A percentile compares a stretch with the other conserved stretches of the same genome.
Conservation (phyloP, 2,888 invertebrate species). For the Noctua fimbriata region DNA sequence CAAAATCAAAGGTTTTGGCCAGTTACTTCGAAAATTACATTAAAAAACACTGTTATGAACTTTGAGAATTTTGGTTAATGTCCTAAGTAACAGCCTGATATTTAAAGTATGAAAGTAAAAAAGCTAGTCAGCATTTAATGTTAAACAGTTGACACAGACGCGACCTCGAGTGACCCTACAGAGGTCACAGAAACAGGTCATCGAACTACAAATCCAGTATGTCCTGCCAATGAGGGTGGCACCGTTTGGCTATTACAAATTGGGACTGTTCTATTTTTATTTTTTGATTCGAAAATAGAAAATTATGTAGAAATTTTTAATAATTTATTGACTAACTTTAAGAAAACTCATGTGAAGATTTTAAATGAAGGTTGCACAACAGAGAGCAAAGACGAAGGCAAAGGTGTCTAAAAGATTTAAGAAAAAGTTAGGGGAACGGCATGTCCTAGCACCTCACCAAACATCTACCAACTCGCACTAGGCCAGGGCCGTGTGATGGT, state of each 20-base stretch:
- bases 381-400: not conserved
- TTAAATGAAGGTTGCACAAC: not conserved
- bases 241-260: not conserved
- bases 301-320: not conserved
- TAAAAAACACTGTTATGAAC: not conserved
- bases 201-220: constrained; percentile 61
- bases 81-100: not conserved
- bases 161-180: constrained; percentile 52
- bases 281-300: not conserved
- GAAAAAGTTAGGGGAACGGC: not conserved
- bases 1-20: not conserved
- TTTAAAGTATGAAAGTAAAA: not conserved
- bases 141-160: constrained; percentile 25
- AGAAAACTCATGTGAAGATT: not conserved
- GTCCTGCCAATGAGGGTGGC: constrained; percentile 59
- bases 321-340: not conserved
- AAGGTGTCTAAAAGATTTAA: not conserved
- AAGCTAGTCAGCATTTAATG: not conserved
- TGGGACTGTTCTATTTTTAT: constrained; percentile 22
- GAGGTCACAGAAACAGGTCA: constrained; percentile 60
- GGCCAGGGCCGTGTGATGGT: not conserved
- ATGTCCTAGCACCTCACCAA: too few species aligned
- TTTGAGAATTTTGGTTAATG: not conserved
- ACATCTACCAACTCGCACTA: not conserved
- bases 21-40: not conserved